Evolutionary conservation across 1,140 invertebrate species (phyloP), one percentile per base, ranked within the genome.

Genomic region (Caenorhabditis inopinata): DNA sequence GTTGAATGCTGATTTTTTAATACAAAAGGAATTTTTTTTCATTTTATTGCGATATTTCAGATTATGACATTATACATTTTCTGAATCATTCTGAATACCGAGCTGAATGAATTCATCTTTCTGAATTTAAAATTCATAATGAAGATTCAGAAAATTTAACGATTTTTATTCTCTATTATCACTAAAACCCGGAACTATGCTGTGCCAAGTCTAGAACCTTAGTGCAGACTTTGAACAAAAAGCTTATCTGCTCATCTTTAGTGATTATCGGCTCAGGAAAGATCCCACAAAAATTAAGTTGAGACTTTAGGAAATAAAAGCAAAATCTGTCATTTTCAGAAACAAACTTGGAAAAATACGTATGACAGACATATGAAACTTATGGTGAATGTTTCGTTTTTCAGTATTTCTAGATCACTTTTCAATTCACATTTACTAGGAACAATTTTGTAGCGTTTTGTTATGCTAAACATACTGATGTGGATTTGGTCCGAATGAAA

Each of bases 161-260:
- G n/a, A 68, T 68, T 68, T 21, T 68, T 68, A 68, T 68, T 42
- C 21, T 68, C 38, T 42, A 68, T 68, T 68, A 38, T 32, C 58
- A 38, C 27, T 68, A 16, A 0, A 68, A n/a, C 21, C 58, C 58
- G 58, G 58, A 38, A 68, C 32, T 14, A 7, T 25, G 32, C 21
- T 68, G 38, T 38, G 35, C 32, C 29, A 68, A 68, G 35, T 68
- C n/a, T 18, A n/a, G 11, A 18, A 12, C n/a, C 3, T 38, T 11
- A n/a, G 3, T 32, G 32, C 23, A 1, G 4, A 18, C 16, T 58
- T 29, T n/a, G 14, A 58, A 32, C 0, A 32, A 25, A 25, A 21
- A n/a, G n/a, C n/a, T 21, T 25, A 25, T 51, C 48, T 51, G 48
- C n/a, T 51, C 51, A 32, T 18, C 21, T 58, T 25, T 7, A 16